phyloP scores from a whole-genome alignment of 2,797 vertebrate genomes.

The Micropoecilia bifurca region DNA sequence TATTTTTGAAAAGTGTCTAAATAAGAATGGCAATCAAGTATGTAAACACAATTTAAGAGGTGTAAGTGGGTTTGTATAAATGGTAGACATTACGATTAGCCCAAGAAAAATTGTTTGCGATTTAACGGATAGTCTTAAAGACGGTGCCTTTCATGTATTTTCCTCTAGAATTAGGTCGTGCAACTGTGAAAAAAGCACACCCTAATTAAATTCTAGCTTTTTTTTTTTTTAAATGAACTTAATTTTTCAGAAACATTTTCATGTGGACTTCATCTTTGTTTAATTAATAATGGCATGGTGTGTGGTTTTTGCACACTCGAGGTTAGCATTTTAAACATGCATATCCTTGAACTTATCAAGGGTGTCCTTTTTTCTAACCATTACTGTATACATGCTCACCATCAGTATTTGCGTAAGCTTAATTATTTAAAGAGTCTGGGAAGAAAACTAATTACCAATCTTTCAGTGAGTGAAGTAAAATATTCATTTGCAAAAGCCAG shows the following conservation, averaged over 20 bases:
- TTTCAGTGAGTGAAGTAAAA: constrained; percentile 19
- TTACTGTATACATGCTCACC: not conserved
- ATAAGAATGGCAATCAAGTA: not conserved
- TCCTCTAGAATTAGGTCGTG: not conserved
- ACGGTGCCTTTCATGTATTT: not conserved
- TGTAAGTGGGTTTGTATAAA: not conserved
- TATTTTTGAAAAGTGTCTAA: not conserved
- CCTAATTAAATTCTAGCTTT: not conserved
- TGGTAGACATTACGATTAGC: not conserved
- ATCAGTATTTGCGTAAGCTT: not conserved
- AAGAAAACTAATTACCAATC: constrained; percentile 47
- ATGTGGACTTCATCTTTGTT: not conserved
- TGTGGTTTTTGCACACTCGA: not conserved
- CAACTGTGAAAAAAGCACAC: not conserved
- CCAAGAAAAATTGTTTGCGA: not conserved
- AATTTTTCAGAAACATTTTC: not conserved
- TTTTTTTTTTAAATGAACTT: not conserved
- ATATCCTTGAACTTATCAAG: not conserved
- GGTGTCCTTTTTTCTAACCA: not conserved
- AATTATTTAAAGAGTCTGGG: constrained; percentile 38
- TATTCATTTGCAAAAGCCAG: constrained; percentile 8
- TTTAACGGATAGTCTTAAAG: not conserved
- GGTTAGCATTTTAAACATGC: not conserved
- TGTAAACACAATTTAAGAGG: not conserved
- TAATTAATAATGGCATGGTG: not conserved